These are phyloP conservation scores for Artemia sinica DNA, from an alignment of 2,888 invertebrate genomes.

Conservation along the genomic window DNA sequence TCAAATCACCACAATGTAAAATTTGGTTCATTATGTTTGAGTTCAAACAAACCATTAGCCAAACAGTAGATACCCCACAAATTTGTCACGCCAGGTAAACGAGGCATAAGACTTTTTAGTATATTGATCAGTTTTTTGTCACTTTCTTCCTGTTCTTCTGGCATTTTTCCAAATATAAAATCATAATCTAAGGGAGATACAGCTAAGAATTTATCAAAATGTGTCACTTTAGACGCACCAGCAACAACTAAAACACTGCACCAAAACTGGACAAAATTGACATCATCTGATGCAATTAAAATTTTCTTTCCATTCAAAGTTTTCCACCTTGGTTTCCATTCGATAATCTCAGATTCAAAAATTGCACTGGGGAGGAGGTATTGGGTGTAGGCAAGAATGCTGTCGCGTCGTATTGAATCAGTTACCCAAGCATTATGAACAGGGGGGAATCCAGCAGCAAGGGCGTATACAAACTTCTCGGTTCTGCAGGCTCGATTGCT, in stretches of 20 bases:
- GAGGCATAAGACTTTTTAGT: neutral
- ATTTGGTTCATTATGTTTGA: too few relatives aligned
- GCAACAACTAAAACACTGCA: neutral
- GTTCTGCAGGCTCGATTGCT: slow-evolving; percentile 54
- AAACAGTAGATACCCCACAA: neutral
- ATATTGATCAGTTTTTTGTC: neutral
- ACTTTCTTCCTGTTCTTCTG: neutral
- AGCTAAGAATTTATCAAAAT: neutral
- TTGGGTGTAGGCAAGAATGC: slow-evolving; percentile 34
- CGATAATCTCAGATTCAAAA: neutral
- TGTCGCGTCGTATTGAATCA: slow-evolving; percentile 38
- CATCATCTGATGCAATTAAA: neutral
- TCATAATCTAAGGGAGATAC: neutral
- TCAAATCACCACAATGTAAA: too few relatives aligned
- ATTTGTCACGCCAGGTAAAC: neutral
- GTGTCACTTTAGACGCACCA: neutral
- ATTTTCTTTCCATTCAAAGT: neutral
- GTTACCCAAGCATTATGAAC: slow-evolving; percentile 54
- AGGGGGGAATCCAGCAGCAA: slow-evolving; percentile 47
- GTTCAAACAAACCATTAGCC: neutral
- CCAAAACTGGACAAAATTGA: neutral
- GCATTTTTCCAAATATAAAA: neutral
- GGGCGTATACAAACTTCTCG: slow-evolving; percentile 51
- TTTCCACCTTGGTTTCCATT: neutral
- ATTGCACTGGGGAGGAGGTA: slow-evolving; percentile 42